A percentile compares a stretch with the other conserved stretches of the same genome.
These are phyloP conservation scores for Argyresthia albistria DNA, from an alignment of 2,888 invertebrate genomes.

Conservation along the genomic window DNA sequence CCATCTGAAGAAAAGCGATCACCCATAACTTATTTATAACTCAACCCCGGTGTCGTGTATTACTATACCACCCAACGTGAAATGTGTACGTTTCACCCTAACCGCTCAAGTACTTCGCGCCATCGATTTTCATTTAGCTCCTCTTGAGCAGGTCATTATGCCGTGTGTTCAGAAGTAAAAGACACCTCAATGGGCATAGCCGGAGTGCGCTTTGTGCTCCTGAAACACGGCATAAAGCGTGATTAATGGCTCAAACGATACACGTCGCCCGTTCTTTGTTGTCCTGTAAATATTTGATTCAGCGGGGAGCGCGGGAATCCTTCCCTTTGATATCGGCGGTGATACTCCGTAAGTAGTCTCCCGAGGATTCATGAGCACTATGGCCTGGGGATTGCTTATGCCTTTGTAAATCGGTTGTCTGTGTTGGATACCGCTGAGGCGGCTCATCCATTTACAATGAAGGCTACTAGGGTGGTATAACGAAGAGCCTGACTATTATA, in stretches of 20 bases:
- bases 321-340: constrained; percentile 40
- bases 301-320: constrained; percentile 39
- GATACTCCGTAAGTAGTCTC: constrained; percentile 5
- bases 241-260: constrained; percentile 63
- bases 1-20: too few species aligned
- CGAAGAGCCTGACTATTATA: too few species aligned
- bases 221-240: constrained; percentile 46
- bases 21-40: too few species aligned
- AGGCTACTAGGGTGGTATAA: too few species aligned
- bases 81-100: too few species aligned
- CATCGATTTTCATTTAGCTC: constrained; percentile 63
- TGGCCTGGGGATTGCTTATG: background rate
- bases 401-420: background rate
- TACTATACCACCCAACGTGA: too few species aligned
- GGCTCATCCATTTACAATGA: background rate
- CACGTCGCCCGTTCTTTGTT: constrained; percentile 58
- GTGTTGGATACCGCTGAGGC: background rate
- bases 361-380: background rate
- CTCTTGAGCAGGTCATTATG: constrained; percentile 59
- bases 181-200: constrained; percentile 41
- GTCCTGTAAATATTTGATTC: constrained; percentile 62
- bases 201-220: constrained; percentile 57
- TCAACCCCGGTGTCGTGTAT: too few species aligned
- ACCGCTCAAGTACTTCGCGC: constrained; percentile 20
- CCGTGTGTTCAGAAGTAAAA: constrained; percentile 53